phyloP scores from a whole-genome alignment of 2,113 vertebrate species.

The Aldabrachelys gigantea region DNA sequence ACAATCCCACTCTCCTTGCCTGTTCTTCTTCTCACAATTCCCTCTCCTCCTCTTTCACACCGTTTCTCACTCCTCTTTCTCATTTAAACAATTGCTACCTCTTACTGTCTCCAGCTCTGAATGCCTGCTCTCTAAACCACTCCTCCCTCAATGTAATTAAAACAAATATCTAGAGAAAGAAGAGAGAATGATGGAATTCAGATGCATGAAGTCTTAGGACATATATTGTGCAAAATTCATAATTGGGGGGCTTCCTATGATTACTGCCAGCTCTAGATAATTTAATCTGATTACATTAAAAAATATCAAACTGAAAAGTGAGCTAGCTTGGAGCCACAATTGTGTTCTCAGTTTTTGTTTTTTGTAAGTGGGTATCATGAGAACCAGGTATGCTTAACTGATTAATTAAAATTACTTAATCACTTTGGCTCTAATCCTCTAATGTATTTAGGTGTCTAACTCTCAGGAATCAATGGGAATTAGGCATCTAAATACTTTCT shows the following conservation, averaged over 20 bases:
- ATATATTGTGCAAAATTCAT: background rate
- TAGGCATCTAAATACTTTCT: background rate
- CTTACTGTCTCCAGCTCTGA: background rate
- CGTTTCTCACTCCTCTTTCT: background rate
- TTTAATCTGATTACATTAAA: background rate
- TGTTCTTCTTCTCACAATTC: background rate
- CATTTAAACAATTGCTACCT: background rate
- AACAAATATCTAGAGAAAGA: background rate
- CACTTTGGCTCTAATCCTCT: background rate
- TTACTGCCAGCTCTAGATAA: background rate
- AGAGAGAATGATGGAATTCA: background rate
- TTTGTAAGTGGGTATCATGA: background rate
- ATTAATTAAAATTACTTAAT: background rate
- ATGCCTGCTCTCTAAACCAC: background rate
- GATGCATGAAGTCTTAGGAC: background rate
- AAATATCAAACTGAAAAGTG: background rate
- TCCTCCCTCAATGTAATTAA: background rate
- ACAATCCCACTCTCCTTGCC: background rate
- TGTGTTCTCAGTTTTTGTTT: background rate
- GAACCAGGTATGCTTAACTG: background rate
- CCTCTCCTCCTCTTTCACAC: background rate
- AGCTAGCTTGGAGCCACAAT: background rate
- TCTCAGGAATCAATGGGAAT: background rate
- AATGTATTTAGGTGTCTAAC: background rate
- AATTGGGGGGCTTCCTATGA: background rate